Evolutionary conservation across 2,113 vertebrate genomes (phyloP).

Genomic region (Rhinopomastus cyanomelas): DNA sequence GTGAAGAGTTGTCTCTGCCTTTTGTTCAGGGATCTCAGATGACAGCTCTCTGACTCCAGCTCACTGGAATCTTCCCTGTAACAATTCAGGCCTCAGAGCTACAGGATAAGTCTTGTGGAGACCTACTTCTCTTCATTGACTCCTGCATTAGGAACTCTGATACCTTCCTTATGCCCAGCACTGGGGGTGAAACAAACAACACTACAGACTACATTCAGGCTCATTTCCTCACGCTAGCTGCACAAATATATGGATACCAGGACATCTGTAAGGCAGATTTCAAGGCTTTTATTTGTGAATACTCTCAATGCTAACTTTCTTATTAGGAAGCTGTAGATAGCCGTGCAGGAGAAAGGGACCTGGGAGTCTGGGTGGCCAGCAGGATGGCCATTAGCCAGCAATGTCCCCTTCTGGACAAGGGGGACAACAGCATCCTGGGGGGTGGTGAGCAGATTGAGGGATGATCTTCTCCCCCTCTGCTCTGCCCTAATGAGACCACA

Average conservation of each 20-base stretch:
- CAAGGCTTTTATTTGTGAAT: not conserved
- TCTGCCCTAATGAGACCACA: too few relatives aligned
- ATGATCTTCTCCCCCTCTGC: too few relatives aligned
- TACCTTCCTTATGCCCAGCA: not conserved
- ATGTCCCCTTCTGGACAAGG: too few relatives aligned
- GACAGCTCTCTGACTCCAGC: not conserved
- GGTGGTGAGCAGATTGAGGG: too few relatives aligned
- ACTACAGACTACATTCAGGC: not conserved
- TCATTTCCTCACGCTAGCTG: not conserved
- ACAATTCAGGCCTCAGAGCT: not conserved
- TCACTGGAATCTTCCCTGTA: not conserved
- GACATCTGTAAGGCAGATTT: not conserved
- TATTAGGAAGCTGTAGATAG: not conserved
- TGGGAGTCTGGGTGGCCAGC: too few relatives aligned
- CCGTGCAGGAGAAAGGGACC: too few relatives aligned
- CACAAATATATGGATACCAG: not conserved
- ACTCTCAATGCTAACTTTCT: not conserved
- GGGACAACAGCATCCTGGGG: too few relatives aligned
- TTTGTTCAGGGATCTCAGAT: not conserved
- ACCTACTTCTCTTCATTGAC: not conserved
- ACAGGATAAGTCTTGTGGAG: not conserved
- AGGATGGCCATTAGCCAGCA: too few relatives aligned
- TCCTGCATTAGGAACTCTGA: not conserved
- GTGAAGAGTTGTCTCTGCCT: not conserved
- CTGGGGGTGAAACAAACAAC: not conserved